Evolutionary conservation across 2,888 invertebrate genomes (phyloP).

Genomic region (Euplexia lucipara): DNA sequence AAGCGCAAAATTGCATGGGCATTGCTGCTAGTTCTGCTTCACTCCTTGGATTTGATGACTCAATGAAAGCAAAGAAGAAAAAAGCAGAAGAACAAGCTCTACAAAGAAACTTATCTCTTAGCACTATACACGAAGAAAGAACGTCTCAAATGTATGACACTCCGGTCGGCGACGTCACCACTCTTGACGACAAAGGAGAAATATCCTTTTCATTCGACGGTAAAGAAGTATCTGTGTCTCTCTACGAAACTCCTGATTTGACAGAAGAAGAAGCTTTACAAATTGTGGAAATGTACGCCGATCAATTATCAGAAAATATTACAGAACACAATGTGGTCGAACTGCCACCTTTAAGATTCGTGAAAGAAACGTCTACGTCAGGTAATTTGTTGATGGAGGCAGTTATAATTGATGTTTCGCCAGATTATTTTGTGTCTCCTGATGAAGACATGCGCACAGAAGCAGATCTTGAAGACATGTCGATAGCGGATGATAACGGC

Average conservation of each 20-base stretch:
- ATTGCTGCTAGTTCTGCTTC: conserved; percentile 97
- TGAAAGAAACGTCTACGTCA: conserved; percentile 97
- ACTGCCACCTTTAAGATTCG: conserved; percentile 96
- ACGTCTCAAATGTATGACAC: conserved; percentile 97
- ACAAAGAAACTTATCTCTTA: conserved; percentile 95
- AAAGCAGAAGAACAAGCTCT: conserved; percentile 88
- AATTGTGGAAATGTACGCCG: conserved; percentile 98
- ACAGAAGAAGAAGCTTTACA: conserved; percentile 98
- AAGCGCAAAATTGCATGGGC: conserved; percentile 98
- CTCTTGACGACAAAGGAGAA: conserved; percentile 95
- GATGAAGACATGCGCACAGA: conserved; percentile 96
- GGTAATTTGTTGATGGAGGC: conserved; percentile 97
- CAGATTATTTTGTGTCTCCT: conserved; percentile 95
- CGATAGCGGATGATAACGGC: conserved; percentile 94
- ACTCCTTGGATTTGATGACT: conserved; percentile 96
- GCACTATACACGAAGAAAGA: conserved; percentile 97
- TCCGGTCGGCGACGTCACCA: conserved; percentile 94
- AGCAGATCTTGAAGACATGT: conserved; percentile 96
- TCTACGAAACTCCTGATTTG: conserved; percentile 97
- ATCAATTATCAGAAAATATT: conserved; percentile 97
- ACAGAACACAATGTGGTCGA: conserved; percentile 96
- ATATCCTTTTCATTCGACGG: conserved; percentile 98
- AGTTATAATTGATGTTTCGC: conserved; percentile 96
- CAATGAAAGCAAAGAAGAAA: conserved; percentile 90
- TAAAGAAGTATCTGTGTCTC: conserved; percentile 97